Conservation (phyloP, 2,797 vertebrate species). For the Micropoecilia bifurca region DNA sequence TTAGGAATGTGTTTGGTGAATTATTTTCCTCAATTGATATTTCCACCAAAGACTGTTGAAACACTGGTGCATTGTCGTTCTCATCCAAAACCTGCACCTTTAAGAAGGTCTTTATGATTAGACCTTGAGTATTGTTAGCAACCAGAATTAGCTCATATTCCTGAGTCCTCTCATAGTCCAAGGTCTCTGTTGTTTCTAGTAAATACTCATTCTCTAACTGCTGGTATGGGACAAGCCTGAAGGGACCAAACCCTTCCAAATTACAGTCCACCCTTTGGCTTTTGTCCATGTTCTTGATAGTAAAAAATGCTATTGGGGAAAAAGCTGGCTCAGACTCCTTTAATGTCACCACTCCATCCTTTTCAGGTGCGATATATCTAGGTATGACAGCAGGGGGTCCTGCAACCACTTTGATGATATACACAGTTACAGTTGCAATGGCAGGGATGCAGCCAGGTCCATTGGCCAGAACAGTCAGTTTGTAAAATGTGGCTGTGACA, state of each 20-base stretch:
- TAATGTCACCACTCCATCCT: slow-evolving; percentile 88
- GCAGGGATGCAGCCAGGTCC: slow-evolving; percentile 96
- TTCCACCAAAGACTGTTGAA: slow-evolving; percentile 89
- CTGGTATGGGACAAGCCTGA: slow-evolving; percentile 90
- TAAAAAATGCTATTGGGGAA: slow-evolving; percentile 95
- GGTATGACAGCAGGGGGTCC: slow-evolving; percentile 89
- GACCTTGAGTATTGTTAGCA: slow-evolving; percentile 83
- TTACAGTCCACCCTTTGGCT: slow-evolving; percentile 88
- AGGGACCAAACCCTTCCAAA: slow-evolving; percentile 91
- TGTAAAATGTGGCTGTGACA: slow-evolving; percentile 84
- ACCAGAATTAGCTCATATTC: slow-evolving; percentile 90
- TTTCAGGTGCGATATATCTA: slow-evolving; percentile 93
- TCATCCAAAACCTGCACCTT: slow-evolving; percentile 92
- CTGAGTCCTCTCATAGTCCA: slow-evolving; percentile 92
- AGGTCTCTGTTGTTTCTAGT: slow-evolving; percentile 89
- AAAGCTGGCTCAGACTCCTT: slow-evolving; percentile 92
- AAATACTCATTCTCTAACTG: slow-evolving; percentile 91
- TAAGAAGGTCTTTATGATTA: slow-evolving; percentile 86
- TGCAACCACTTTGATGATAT: slow-evolving; percentile 86
- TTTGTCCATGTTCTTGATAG: slow-evolving; percentile 89
- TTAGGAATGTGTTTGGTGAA: slow-evolving; percentile 88
- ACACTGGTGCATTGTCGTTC: slow-evolving; percentile 95
- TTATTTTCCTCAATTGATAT: slow-evolving; percentile 96
- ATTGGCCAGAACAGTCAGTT: slow-evolving; percentile 90
- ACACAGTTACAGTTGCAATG: slow-evolving; percentile 86